A percentile compares a stretch with the other conserved stretches of the same genome.
phyloP scores from a whole-genome alignment of 2,797 vertebrate species.

The Apodemus agrarius region DNA sequence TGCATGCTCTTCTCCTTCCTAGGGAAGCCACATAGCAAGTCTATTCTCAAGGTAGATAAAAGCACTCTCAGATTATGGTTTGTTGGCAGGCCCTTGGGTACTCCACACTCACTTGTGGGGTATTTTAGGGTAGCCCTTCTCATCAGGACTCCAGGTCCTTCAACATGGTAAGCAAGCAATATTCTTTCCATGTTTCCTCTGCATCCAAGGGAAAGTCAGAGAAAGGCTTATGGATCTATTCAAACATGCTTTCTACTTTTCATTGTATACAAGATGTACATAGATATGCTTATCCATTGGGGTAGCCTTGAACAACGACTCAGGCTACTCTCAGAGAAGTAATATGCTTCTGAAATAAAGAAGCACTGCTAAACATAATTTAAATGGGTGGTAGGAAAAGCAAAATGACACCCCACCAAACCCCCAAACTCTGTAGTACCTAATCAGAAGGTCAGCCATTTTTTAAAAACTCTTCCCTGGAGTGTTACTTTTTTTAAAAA shows the following conservation, averaged over 20 bases:
- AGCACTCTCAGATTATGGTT: conserved; percentile 1
- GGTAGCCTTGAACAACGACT: conserved; percentile 68
- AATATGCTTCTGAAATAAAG: conserved; percentile 54
- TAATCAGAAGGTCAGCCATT: conserved; percentile 84
- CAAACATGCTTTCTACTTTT: not conserved
- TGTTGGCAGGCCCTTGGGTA: not conserved
- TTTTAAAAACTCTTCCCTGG: too few species aligned
- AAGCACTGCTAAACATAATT: conserved; percentile 61
- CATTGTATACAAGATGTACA: not conserved
- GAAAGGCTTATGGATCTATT: not conserved
- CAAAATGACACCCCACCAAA: conserved; percentile 52
- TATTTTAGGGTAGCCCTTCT: conserved; percentile 12
- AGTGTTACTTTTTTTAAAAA: too few species aligned
- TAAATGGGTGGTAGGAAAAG: conserved; percentile 69
- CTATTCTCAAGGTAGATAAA: not conserved
- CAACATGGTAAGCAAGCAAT: not conserved
- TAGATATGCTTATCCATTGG: conserved; percentile 25
- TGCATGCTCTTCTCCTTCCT: not conserved
- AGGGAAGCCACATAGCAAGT: not conserved
- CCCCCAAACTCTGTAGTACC: conserved; percentile 74
- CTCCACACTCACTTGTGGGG: not conserved
- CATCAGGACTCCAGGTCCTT: not conserved
- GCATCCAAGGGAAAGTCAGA: not conserved
- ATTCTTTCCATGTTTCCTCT: not conserved
- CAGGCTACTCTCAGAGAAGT: conserved; percentile 54